These are phyloP conservation scores for Pseudanteris insignis DNA, from an alignment of 2,888 invertebrate genomes.

Conservation along the genomic window DNA sequence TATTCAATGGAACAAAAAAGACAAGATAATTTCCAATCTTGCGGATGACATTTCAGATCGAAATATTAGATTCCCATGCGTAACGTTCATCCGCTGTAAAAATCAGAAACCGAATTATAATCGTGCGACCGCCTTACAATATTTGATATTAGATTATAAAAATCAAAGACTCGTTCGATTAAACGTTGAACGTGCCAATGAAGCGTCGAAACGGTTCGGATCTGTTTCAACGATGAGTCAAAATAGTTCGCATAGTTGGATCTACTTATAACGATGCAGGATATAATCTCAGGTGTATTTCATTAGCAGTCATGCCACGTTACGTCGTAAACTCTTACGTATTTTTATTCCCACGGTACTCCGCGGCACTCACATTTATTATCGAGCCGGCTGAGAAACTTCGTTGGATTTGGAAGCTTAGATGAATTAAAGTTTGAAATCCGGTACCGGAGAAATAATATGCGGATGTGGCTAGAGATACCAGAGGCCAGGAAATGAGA, in stretches of 20 bases:
- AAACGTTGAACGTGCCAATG: slow-evolving; percentile 5
- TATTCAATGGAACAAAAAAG: no score
- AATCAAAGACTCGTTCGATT: neutral
- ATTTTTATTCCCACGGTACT: slow-evolving; percentile 38
- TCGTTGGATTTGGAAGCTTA: slow-evolving; percentile 42
- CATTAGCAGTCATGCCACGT: slow-evolving; percentile 38
- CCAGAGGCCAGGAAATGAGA: slow-evolving; percentile 46
- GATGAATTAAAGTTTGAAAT: slow-evolving; percentile 48
- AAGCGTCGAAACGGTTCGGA: no score
- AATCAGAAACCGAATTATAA: no score
- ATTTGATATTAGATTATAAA: neutral
- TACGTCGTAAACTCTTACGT: slow-evolving; percentile 39
- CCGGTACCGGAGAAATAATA: slow-evolving; percentile 47
- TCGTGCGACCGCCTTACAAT: no score
- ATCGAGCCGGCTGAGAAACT: slow-evolving; percentile 43
- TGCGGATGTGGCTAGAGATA: slow-evolving; percentile 46
- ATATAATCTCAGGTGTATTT: slow-evolving; percentile 33
- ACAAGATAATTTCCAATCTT: no score
- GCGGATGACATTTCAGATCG: no score
- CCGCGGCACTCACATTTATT: slow-evolving; percentile 37
- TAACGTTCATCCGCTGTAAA: no score
- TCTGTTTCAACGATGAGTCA: slow-evolving; percentile 10
- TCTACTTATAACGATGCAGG: slow-evolving; percentile 14
- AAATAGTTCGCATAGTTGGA: slow-evolving; percentile 10
- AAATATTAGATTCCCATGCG: no score